phyloP scores from a whole-genome alignment of 2,797 vertebrate genomes.

The Leuciscus waleckii region DNA sequence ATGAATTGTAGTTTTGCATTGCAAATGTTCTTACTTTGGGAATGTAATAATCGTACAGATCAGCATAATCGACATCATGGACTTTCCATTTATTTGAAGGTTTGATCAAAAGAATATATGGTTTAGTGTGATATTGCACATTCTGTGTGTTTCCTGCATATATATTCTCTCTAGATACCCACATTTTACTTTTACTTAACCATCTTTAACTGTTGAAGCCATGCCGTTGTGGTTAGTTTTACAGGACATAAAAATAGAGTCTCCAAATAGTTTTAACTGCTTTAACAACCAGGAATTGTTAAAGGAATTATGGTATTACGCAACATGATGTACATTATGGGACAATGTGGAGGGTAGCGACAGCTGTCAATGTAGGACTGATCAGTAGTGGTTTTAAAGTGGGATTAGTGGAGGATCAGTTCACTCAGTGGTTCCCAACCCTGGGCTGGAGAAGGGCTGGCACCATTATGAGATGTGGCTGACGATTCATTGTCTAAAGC shows the following conservation, averaged over 20 bases:
- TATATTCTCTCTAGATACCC: too few species aligned
- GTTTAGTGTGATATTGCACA: background rate
- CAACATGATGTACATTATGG: background rate
- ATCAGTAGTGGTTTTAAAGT: background rate
- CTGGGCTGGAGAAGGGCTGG: too few species aligned
- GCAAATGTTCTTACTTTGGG: too few species aligned
- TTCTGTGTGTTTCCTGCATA: too few species aligned
- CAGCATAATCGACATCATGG: background rate
- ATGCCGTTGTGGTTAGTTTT: background rate
- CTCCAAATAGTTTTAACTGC: too few species aligned
- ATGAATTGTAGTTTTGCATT: too few species aligned
- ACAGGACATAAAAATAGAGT: background rate
- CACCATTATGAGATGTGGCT: too few species aligned
- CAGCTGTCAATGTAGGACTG: background rate
- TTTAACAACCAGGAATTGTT: background rate
- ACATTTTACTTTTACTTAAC: background rate
- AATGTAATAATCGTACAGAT: too few species aligned
- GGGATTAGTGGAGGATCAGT: background rate
- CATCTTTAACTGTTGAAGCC: background rate
- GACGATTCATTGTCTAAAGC: too few species aligned
- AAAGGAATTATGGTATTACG: background rate
- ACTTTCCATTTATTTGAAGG: background rate
- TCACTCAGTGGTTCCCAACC: background rate
- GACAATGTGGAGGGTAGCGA: background rate
- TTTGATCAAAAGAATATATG: background rate